Evolutionary conservation across 2,888 invertebrate genomes (phyloP).

Genomic region (Nemapogon koenigi): DNA sequence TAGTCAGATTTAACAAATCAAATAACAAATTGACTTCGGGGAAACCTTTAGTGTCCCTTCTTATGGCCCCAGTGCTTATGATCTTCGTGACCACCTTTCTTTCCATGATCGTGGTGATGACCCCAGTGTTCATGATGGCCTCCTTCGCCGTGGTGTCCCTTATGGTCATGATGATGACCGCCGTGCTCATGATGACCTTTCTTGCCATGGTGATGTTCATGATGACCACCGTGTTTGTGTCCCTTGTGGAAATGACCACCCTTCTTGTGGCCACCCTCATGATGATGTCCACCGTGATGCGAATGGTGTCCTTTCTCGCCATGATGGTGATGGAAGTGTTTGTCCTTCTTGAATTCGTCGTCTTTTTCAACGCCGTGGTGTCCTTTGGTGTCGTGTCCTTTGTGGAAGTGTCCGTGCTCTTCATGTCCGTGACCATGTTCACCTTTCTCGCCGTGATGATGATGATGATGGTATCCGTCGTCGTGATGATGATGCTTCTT

Average conservation of each 20-base stretch:
- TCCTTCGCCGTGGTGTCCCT: constrained; percentile 78
- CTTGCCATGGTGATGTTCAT: constrained; percentile 79
- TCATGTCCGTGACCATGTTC: constrained; percentile 64
- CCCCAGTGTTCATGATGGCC: constrained; percentile 79
- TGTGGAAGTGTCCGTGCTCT: constrained; percentile 74
- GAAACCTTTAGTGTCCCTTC: constrained; percentile 40
- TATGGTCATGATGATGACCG: constrained; percentile 77
- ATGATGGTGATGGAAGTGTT: constrained; percentile 84
- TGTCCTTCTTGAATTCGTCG: constrained; percentile 84
- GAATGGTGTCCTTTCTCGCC: constrained; percentile 79
- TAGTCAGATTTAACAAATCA: constrained; percentile 28
- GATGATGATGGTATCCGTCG: constrained; percentile 68
- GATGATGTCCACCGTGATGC: constrained; percentile 78
- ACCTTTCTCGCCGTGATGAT: constrained; percentile 69
- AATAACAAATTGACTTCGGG: constrained; percentile 25
- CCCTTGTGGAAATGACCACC: constrained; percentile 82
- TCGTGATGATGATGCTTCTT: constrained; percentile 71
- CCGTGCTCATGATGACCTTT: constrained; percentile 79
- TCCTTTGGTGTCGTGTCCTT: constrained; percentile 84
- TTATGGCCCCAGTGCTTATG: constrained; percentile 81
- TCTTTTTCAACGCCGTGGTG: constrained; percentile 83
- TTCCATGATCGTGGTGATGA: constrained; percentile 74
- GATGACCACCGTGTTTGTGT: constrained; percentile 77
- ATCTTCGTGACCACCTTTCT: constrained; percentile 80
- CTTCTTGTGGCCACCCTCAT: constrained; percentile 79